A percentile compares a stretch with the other conserved stretches of the same genome.
Evolutionary conservation across 53 echinoderm and acorn worm genomes (phyloP).

Genomic region (Antedon mediterranea): DNA sequence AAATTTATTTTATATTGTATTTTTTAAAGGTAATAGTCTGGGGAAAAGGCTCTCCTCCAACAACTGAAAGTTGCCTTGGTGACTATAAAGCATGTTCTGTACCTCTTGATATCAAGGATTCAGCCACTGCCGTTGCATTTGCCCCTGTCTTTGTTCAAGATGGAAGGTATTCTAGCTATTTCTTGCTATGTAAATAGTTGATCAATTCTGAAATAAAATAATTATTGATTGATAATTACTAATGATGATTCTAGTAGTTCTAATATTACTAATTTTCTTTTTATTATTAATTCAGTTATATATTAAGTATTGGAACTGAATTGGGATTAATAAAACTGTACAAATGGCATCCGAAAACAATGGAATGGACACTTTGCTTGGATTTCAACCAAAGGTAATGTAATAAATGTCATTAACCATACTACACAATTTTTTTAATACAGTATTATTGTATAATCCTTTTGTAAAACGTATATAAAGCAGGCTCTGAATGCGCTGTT

Average conservation of each 20-base stretch:
- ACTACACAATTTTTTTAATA: no score
- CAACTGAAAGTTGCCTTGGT: constrained; percentile 22
- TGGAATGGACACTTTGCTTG: constrained; percentile 27
- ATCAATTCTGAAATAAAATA: no score
- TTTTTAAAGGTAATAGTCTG: constrained; percentile 65
- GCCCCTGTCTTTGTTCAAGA: constrained; percentile 25
- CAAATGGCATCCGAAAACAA: constrained; percentile 31
- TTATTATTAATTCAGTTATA: constrained; percentile 27
- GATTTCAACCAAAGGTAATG: constrained; percentile 34
- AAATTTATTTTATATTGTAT: not conserved
- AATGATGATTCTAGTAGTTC: no score
- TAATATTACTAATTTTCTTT: not conserved
- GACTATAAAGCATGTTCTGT: constrained; percentile 45
- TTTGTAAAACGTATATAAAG: no score
- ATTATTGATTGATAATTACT: no score
- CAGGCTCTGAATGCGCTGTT: no score
- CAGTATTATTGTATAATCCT: no score
- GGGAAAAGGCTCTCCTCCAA: constrained; percentile 40
- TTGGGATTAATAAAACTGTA: constrained; percentile 39
- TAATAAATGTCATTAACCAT: no score
- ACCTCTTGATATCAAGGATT: constrained; percentile 42
- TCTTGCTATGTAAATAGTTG: no score
- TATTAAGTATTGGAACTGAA: constrained; percentile 58
- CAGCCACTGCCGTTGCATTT: constrained; percentile 86
- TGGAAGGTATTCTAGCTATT: constrained; percentile 42